Evolutionary conservation across 2,113 vertebrate species (phyloP), one percentile per base, ranked within the genome.

Genomic region (Carollia perspicillata): DNA sequence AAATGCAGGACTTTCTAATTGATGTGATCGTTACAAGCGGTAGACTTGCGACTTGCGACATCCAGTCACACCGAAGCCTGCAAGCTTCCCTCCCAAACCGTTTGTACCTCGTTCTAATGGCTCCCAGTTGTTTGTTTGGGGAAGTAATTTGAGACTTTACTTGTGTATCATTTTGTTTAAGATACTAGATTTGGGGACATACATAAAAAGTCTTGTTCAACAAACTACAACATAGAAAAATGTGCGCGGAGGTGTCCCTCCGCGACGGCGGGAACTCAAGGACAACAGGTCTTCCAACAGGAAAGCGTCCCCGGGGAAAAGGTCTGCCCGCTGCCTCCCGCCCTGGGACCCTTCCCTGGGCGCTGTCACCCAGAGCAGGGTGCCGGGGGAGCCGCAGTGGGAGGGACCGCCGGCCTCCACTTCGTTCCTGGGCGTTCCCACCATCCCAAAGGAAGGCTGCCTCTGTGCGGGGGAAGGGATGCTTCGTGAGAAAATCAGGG

Each of bases 271-370:
- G 3, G 71, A 14, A n/a, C 40, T 71, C 40, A 65, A 71, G 65
- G 28, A 10, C 60, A 33, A 65, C 8, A 12, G 28, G 18, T 79
- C 14, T 86, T 77, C 44, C 35, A 81, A 69, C 30, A 58, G 44
- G 63, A 63, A 77, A 33, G 44, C 1, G 5, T n/a, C 68, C 14
- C 40, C 28, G 10, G 4, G 35, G 33, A 30, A 20, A 47, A 5
- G 4, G 26, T 20, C 51, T 2, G 8, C n/a, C 9, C 23, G 49
- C n/a, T 6, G 22, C 26, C 84, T 17, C 0, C 0, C 28, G 16
- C 40, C 49, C 69, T 53, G 49, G 77, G 30, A 51, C 30, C 53
- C 55, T 88, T 63, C 53, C 51, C 28, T 11, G 18, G 5, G 5
- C 28, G 74, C 37, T 1, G 4, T 26, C 28, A 9, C 42, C 33